phyloP scores from a whole-genome alignment of 2,888 invertebrate genomes.

The Carabus problematicus region DNA sequence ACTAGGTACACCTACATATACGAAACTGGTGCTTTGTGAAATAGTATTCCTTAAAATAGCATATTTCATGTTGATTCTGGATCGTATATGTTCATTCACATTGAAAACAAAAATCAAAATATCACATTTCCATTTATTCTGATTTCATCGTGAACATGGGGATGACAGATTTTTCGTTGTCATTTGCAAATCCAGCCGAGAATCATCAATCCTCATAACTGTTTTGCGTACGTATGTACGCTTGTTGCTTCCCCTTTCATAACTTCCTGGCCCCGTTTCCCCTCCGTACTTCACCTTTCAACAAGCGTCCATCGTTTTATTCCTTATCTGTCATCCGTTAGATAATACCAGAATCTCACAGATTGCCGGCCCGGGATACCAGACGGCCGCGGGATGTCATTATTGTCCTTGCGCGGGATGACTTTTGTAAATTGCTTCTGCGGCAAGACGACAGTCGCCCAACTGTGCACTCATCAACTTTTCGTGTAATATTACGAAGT shows the following conservation, averaged over 20 bases:
- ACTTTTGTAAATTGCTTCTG: constrained; percentile 37
- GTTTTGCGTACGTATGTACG: background rate
- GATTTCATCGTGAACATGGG: no score
- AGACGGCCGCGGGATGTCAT: constrained; percentile 17
- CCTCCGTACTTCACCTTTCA: background rate
- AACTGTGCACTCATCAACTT: background rate
- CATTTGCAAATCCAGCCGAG: constrained; percentile 5
- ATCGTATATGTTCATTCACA: no score
- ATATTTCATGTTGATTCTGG: no score
- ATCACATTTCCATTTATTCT: no score
- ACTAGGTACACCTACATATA: no score
- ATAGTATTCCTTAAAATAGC: no score
- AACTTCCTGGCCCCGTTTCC: background rate
- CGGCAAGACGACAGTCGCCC: constrained; percentile 18
- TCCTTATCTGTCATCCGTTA: constrained; percentile 26
- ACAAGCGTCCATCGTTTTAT: constrained; percentile 10
- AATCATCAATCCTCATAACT: no score
- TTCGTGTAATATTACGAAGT: background rate
- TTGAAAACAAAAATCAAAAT: no score
- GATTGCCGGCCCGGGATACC: constrained; percentile 6
- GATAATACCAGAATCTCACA: constrained; percentile 22
- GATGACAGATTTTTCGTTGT: background rate
- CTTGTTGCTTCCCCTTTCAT: constrained; percentile 22
- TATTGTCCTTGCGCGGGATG: constrained; percentile 29
- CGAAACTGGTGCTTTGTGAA: no score